These are phyloP conservation scores for Mobula hypostoma DNA, from an alignment of 2,113 vertebrate species.

Conservation along the genomic window DNA sequence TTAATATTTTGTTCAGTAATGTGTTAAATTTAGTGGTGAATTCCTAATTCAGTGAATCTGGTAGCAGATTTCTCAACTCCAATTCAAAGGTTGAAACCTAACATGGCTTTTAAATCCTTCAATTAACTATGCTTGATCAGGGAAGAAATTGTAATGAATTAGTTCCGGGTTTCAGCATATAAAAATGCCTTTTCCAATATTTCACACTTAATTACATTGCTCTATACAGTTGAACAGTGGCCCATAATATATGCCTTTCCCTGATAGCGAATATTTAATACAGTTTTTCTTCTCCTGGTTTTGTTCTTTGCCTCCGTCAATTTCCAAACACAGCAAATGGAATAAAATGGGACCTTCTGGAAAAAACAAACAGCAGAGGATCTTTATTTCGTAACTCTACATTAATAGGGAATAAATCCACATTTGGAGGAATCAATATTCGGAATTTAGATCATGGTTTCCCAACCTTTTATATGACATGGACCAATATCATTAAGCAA, in stretches of 20 bases:
- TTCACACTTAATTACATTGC: neutral
- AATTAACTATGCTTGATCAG: neutral
- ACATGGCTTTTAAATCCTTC: neutral
- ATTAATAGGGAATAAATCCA: neutral
- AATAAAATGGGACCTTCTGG: conserved; percentile 5
- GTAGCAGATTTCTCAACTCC: neutral
- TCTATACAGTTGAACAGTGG: neutral
- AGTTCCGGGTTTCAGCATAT: neutral
- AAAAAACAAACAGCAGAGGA: neutral
- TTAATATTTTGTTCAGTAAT: neutral
- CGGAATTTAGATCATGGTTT: neutral
- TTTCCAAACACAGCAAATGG: neutral
- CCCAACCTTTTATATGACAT: too few relatives aligned
- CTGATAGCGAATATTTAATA: neutral
- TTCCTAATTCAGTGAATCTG: neutral
- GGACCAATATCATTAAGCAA: too few relatives aligned
- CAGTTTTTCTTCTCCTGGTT: neutral
- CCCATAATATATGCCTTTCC: neutral
- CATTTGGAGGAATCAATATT: neutral
- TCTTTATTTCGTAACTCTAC: neutral
- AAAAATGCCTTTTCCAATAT: neutral
- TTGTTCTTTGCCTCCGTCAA: neutral
- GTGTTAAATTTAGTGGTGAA: neutral
- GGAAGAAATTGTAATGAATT: neutral
- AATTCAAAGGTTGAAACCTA: neutral